Conservation (phyloP, 2,888 invertebrate genomes). For the Drosophila anceps region DNA sequence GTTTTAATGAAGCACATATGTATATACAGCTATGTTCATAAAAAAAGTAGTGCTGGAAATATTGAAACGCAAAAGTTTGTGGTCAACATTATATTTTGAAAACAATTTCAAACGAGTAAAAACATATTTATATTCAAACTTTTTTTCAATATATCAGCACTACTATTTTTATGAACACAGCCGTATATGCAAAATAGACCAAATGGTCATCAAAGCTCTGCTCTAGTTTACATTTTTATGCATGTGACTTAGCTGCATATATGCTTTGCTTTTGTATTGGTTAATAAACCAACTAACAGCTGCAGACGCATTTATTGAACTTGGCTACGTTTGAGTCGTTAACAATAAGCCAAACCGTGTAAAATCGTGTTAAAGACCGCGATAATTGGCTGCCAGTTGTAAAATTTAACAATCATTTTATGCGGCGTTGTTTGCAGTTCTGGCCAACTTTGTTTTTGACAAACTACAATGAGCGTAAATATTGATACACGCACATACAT, state of each 20-base stretch:
- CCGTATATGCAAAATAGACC: neutral
- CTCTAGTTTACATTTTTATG: neutral
- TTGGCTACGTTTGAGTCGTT: constrained; percentile 25
- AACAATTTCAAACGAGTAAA: too few species aligned
- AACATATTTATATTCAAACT: too few species aligned
- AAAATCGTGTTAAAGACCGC: constrained; percentile 67
- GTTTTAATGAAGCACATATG: constrained; percentile 1
- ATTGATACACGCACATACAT: constrained; percentile 8
- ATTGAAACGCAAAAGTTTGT: too few species aligned
- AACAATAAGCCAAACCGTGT: constrained; percentile 69
- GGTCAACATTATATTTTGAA: too few species aligned
- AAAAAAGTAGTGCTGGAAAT: too few species aligned
- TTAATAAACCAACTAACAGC: neutral
- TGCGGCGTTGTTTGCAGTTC: constrained; percentile 38
- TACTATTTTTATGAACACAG: too few species aligned
- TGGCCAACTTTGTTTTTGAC: constrained; percentile 75
- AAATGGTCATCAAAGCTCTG: constrained; percentile 2
- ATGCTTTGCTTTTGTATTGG: neutral
- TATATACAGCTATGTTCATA: neutral
- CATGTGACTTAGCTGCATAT: neutral
- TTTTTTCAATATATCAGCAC: too few species aligned
- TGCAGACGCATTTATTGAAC: constrained; percentile 33
- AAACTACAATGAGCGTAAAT: constrained; percentile 56
- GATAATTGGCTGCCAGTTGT: constrained; percentile 65
- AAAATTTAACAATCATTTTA: constrained; percentile 66